Base-by-base conservation (phyloP, 2,888 invertebrate genomes). In the Macroteleia sp. region DNA sequence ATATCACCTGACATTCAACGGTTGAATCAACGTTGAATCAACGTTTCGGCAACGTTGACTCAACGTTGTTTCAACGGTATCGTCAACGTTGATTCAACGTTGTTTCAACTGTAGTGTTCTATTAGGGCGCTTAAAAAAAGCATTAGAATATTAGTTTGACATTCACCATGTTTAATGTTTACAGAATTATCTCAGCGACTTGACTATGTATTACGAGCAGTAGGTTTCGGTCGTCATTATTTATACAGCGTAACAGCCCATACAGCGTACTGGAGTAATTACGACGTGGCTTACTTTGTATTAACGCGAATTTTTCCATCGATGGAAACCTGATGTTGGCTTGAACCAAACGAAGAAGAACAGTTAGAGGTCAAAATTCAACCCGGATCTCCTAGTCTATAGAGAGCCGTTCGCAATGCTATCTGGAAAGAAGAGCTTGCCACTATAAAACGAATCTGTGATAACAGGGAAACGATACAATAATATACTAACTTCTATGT, bases 251-350 rank as follows among this genome's bases (percentile, higher is more conserved):
- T 94, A 52, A 94, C 94, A 28, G 94, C 94, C 0, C 95, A 95
- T 87, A 94, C 94, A 0, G 92, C 93, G 25, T 95, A 95, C 88
- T 95, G 95, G 95, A 92, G 91, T 81, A 94, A 93, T 83, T 93
- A 93, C 57, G 95, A 95, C 82, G 93, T 94, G 30, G 94, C 94
- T 14, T 93, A 93, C 88, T 95, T 95, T 88, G 92, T 94, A 66
- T 89, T 94, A 52, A 93, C 92, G 10, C 90, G 91, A 82, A 88
- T 93, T 10, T 92, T 92, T 73, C 92, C 92, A n/a, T 91, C 92
- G 59, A 81, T 92, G 79, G 92, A 92, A 79, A 87, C 90, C 82
- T 91, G 91, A 91, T 90, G 89, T 87, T 87, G 85, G 87, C 84
- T 85, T 84, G 77, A 82, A 28, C 32, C 61, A 8, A 59, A 61